phyloP scores from a whole-genome alignment of 1,140 invertebrate genomes.

The Drosophila kepulauana region DNA sequence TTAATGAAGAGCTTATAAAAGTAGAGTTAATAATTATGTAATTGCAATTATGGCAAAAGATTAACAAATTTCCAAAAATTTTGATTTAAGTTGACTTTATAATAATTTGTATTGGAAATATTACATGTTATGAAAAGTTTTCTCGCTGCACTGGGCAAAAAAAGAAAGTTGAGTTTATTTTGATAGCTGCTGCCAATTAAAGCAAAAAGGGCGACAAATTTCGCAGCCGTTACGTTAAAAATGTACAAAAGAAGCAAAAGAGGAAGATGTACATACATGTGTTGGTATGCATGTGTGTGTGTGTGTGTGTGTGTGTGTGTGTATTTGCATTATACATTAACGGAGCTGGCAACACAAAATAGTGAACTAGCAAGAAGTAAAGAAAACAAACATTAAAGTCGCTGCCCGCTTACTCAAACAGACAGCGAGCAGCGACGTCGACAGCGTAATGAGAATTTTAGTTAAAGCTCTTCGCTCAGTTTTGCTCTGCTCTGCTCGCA shows the following conservation, averaged over 20 bases:
- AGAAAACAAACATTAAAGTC: slow-evolving; percentile 78
- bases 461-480: no score
- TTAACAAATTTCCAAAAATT: no score
- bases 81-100: no score
- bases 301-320: not conserved
- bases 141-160: slow-evolving; percentile 13
- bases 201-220: slow-evolving; percentile 49
- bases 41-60: no score
- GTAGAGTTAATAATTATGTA: no score
- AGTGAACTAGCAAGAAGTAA: slow-evolving; percentile 59
- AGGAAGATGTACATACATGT: not conserved
- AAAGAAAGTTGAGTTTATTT: slow-evolving; percentile 39
- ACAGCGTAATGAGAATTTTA: not conserved
- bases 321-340: slow-evolving; percentile 81
- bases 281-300: not conserved
- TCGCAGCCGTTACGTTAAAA: slow-evolving; percentile 35
- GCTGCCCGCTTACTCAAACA: slow-evolving; percentile 44
- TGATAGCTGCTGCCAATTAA: slow-evolving; percentile 51
- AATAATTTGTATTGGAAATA: no score
- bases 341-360: slow-evolving; percentile 48
- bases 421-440: slow-evolving; percentile 5
- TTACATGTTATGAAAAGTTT: slow-evolving; percentile 6
- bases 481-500: not conserved
- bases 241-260: slow-evolving; percentile 22
- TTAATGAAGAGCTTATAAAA: no score